phyloP scores from a whole-genome alignment of 1,140 invertebrate species.

The Cydia fagiglandana region DNA sequence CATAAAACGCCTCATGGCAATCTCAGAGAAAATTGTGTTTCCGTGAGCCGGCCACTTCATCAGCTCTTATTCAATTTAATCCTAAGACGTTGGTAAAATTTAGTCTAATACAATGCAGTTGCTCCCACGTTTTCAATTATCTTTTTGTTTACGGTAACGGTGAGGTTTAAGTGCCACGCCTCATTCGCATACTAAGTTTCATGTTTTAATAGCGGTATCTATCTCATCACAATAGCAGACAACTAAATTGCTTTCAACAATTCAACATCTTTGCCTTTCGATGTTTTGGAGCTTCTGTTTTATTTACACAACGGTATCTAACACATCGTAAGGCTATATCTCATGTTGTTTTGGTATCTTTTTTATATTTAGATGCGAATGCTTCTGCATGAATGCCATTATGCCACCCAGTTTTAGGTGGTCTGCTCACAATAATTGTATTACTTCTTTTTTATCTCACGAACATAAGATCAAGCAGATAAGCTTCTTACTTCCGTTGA shows the following conservation, averaged over 20 bases:
- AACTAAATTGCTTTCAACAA: constrained; percentile 6
- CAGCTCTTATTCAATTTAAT: constrained; percentile 31
- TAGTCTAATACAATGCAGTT: constrained; percentile 37
- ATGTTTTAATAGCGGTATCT: constrained; percentile 18
- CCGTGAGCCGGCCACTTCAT: constrained; percentile 12
- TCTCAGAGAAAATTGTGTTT: constrained; percentile 1
- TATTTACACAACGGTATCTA: constrained; percentile 6
- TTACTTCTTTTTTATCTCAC: constrained; percentile 29
- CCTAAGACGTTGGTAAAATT: constrained; percentile 31
- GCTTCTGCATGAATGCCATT: neutral
- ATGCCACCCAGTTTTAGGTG: neutral
- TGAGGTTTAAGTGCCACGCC: constrained; percentile 38
- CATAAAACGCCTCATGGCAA: neutral
- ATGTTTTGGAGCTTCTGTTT: neutral
- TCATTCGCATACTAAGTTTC: constrained; percentile 18
- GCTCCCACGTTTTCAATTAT: constrained; percentile 46
- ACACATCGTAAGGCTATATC: constrained; percentile 7
- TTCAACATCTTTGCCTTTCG: neutral
- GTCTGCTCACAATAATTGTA: constrained; percentile 20
- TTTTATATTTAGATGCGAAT: neutral
- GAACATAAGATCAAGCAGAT: constrained; percentile 16
- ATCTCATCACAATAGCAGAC: neutral
- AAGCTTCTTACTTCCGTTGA: constrained; percentile 5
- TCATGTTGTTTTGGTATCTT: neutral
- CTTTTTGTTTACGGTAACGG: constrained; percentile 49